Base-by-base conservation (phyloP, 2,113 vertebrate species). In the Prionailurus bengalensis region DNA sequence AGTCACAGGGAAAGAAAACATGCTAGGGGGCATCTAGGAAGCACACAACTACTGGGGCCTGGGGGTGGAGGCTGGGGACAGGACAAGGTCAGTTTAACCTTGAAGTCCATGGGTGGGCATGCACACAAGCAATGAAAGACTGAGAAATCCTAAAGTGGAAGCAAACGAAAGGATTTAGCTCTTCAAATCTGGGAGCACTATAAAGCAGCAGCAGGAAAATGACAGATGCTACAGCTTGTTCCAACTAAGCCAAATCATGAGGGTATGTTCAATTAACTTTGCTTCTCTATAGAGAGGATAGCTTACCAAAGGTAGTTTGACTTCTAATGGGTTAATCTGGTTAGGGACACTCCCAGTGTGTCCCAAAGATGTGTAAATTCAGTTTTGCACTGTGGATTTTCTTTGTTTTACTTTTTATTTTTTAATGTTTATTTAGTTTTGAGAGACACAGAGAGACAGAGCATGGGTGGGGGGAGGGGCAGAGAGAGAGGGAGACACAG, bases 331-430 rank as follows among this genome's bases (percentile, higher is more conserved):
- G 31, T 78, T 61, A 76, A 86, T 80, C 74, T 78, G 74, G 68
- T 66, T 73, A 94, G 33, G 61, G 42, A 80, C 31, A 66, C 33
- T 96, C 19, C 33, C 21, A 65, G 45, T 27, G 45, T 74, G 39
- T 66, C 33, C n/a, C 61, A 91, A 70, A 74, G 61, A 89, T 73
- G 15, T 51, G 9, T 33, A 93, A 96, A 80, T 83, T 94, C 87
- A 96, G 48, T 66, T 94, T 51, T 89, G 14, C 36, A 87, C 3
- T 25, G 15, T 39, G 19, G 27, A 94, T 74, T 91, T 87, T 84
- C 71, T 96, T 92, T 23, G 5, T 58, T 23, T 61, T 23, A 58
- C 7, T 58, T 58, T 58, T 58, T 19, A 58, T 58, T 58, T 58
- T 58, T 58, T 58, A 21, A 58, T 58, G 55, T 21, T 58, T 23